phyloP scores from a whole-genome alignment of 2,888 invertebrate genomes.

The Sinohyriopsis cumingii region DNA sequence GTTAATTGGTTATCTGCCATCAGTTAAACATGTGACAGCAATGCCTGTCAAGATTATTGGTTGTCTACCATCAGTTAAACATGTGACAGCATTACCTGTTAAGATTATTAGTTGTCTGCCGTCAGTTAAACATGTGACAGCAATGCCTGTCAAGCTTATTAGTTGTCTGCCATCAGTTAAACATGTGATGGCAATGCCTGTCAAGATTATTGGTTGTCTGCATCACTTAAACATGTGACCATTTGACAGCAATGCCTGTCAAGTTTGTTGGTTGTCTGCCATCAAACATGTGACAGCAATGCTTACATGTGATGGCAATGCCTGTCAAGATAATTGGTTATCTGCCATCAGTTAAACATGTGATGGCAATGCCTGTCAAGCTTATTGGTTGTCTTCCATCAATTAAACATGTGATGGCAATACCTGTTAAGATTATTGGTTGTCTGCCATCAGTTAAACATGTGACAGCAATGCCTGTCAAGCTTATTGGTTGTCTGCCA shows the following conservation, averaged over 20 bases:
- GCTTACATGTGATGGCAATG: too few species aligned
- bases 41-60: neutral
- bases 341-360: too few species aligned
- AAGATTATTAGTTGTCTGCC: too few species aligned
- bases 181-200: too few species aligned
- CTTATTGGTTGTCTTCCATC: neutral
- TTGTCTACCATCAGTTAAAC: neutral
- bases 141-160: too few species aligned
- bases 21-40: neutral
- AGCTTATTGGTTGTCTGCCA: too few species aligned
- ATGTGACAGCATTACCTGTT: neutral
- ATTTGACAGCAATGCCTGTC: neutral
- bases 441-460: too few species aligned
- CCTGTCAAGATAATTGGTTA: neutral
- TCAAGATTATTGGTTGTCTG: neutral
- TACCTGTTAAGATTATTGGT: neutral
- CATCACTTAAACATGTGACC: neutral
- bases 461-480: too few species aligned
- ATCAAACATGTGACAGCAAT: neutral
- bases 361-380: neutral
- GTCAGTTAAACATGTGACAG: too few species aligned
- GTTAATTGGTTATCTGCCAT: neutral
- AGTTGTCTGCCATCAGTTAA: too few species aligned
- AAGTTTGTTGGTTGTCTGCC: neutral
- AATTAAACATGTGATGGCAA: neutral